Evolutionary conservation across 2,888 invertebrate species (phyloP), one percentile per base, ranked within the genome.

Genomic region (Polymixis flavicincta): DNA sequence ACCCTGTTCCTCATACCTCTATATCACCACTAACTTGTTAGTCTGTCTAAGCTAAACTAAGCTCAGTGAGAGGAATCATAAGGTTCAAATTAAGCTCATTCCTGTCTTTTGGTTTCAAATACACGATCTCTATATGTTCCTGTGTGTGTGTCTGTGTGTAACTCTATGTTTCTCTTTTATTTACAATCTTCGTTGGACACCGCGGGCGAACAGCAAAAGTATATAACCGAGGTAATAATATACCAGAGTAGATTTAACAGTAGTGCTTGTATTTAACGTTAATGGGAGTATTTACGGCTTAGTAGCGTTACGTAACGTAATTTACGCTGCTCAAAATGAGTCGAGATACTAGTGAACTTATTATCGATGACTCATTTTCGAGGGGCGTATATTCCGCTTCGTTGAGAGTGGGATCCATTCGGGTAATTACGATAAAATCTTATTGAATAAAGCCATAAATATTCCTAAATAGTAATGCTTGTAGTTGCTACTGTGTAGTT

Each of bases 181-280:
- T 92, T 92, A 89, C 94, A 91, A 93, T 87, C 88, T 87, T 86
- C 89, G 90, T 87, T 87, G 90, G 87, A 87, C 89, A 82, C 85
- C 89, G 88, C 83, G 89, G 94, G 94, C 93, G 93, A 92, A 94
- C 97, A 97, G 96, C 98, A 98, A 98, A 98, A 98, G 96, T 98
- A 98, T 97, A 98, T 98, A 97, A 98, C 98, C 96, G 98, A 98
- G 98, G 98, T 98, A 97, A 98, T 98, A 97, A 98, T 84, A 76
- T 75, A 60, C 67, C 48, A 61, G 50, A 42, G 71, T 84, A 69
- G 65, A 63, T 37, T 11, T 63, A 50, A 25, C 42, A 4, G 8
- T 82, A 55, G 48, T 6, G 79, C 82, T 82, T 55, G 32, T 50
- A 48, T 19, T 48, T 14, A 19, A 19, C 37, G 17, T 14, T 52